phyloP scores from a whole-genome alignment of 2,113 vertebrate genomes.

The Cyprinodon tularosa region DNA sequence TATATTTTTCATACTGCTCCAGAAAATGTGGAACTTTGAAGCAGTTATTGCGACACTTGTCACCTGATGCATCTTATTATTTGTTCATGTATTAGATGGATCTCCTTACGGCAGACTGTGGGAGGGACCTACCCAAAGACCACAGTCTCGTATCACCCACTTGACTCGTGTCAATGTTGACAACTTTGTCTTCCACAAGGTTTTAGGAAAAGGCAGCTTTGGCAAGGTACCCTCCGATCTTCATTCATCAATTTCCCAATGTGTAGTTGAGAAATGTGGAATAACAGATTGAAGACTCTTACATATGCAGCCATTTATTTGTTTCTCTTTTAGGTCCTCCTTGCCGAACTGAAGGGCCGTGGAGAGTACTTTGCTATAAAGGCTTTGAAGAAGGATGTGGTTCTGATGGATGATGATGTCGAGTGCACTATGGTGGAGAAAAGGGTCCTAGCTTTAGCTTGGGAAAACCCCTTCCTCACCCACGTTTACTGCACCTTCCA shows the following conservation, averaged over 20 bases:
- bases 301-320: background rate
- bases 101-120: conserved; percentile 86
- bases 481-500: conserved; percentile 96
- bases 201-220: conserved; percentile 98
- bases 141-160: conserved; percentile 65
- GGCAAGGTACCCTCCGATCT: conserved; percentile 85
- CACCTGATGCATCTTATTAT: background rate
- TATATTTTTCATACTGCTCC: background rate
- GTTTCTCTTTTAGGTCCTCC: conserved; percentile 83
- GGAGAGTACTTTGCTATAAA: conserved; percentile 94
- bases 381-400: conserved; percentile 97
- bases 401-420: conserved; percentile 97
- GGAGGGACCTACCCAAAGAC: conserved; percentile 80
- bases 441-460: conserved; percentile 92
- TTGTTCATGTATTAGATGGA: conserved; percentile 61
- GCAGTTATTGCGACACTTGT: background rate
- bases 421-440: conserved; percentile 99
- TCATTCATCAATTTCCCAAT: conserved; percentile 1
- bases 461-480: conserved; percentile 97
- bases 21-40: background rate
- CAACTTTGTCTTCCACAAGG: conserved; percentile 92
- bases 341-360: conserved; percentile 92
- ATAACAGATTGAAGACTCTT: background rate
- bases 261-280: background rate
- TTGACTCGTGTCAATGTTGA: conserved; percentile 83